Base-by-base conservation (phyloP, 2,888 invertebrate genomes). In the Pristionchus arcanus region DNA sequence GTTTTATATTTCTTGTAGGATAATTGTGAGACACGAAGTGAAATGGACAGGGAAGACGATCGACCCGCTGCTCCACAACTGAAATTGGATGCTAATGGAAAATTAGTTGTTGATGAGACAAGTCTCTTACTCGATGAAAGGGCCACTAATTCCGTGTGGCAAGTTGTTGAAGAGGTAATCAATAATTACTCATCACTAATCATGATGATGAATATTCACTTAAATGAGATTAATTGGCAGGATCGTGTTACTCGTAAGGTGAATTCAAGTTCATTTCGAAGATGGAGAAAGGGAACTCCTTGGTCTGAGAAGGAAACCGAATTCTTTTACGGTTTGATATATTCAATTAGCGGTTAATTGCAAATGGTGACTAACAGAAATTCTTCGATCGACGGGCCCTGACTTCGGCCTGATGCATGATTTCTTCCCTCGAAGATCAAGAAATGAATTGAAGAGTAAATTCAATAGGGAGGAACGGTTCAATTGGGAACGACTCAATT, bases 391-490 rank as follows among this genome's bases (percentile, higher is more conserved):
- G 84, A 94, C 94, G 21, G 95, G 95, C 19, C 90, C 92, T 28
- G 95, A 95, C 90, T 95, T 95, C 81, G 92, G 93, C 15, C 89
- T 94, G 81, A 94, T 95, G 94, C 94, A 94, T 88, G 92, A 94
- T 71, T 95, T 93, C 88, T 92, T 95, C 59, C 94, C 94, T 0
- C 88, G 91, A 21, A 86, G 94, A 77, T 91, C 94, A 34, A 90
- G 95, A 19, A 81, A 91, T 15, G 95, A 95, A 90, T 90, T 94
- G 42, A 95, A 95, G 90, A 91, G 92, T 25, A 95, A 95, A 90
- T 95, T 91, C 90, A 94, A 93, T 84, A 87, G 92, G 42, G 95
- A 95, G 85, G 94, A 95, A 90, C 90, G 90, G 71, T 9, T 55
- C 16, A 93, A 95, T 90, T 90, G 91, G 91, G 89, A 31, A 16